Percentiles rank a stretch among this genome's conserved stretches.
Evolutionary conservation across 2,113 vertebrate species (phyloP).

Genomic region (Microcebus tavaratra): DNA sequence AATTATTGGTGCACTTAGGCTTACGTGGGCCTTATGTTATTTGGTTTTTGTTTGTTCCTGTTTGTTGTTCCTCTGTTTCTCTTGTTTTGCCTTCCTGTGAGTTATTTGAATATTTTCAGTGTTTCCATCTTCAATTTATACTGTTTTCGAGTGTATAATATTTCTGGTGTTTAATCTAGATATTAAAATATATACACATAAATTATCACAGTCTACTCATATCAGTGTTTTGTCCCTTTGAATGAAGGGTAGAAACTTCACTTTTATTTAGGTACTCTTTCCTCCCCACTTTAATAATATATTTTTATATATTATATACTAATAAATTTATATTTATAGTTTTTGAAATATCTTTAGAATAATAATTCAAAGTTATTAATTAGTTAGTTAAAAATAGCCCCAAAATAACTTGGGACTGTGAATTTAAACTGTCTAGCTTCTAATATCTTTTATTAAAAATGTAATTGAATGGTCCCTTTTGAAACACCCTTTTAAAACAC

Average conservation of each 20-base stretch:
- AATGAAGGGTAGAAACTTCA: not conserved
- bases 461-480: not conserved
- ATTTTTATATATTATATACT: no score
- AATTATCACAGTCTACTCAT: not conserved
- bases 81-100: not conserved
- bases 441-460: not conserved
- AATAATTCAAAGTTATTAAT: not conserved
- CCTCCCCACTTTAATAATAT: not conserved
- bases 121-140: not conserved
- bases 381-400: not conserved
- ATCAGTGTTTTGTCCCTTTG: not conserved
- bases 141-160: not conserved
- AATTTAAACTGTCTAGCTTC: not conserved
- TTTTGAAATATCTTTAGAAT: not conserved
- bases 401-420: not conserved
- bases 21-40: not conserved
- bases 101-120: not conserved
- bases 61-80: not conserved
- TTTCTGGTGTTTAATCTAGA: not conserved
- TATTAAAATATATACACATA: not conserved
- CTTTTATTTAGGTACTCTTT: not conserved
- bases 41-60: not conserved
- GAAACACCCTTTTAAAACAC: not conserved
- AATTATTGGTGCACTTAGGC: not conserved
- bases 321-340: no score